phyloP scores from a whole-genome alignment of 2,888 invertebrate genomes.

The Caprella mutica region DNA sequence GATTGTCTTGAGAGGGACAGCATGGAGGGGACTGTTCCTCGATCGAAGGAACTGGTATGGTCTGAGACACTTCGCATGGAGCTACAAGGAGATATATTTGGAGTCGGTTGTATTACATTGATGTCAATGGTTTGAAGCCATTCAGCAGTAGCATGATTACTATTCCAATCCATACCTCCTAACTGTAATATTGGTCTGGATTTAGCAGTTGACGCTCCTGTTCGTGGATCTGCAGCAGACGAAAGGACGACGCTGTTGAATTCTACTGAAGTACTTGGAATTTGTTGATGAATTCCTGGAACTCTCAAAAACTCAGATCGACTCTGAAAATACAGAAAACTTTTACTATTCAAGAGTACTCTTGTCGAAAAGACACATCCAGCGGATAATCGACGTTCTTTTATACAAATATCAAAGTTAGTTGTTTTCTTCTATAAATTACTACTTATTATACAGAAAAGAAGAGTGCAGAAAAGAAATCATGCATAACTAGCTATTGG shows the following conservation, averaged over 20 bases:
- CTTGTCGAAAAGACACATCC: too few relatives aligned
- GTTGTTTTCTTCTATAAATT: too few relatives aligned
- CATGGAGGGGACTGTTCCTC: conserved; percentile 40
- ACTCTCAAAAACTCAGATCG: conserved; percentile 30
- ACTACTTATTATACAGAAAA: too few relatives aligned
- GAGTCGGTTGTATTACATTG: conserved; percentile 60
- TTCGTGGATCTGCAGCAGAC: conserved; percentile 26
- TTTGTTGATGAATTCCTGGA: conserved; percentile 26
- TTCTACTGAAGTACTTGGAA: conserved; percentile 24
- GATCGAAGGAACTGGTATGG: conserved; percentile 61
- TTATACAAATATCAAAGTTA: too few relatives aligned
- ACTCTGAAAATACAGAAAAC: conserved; percentile 7
- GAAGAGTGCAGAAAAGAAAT: too few relatives aligned
- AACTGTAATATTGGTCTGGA: conserved; percentile 39
- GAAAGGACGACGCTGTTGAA: conserved; percentile 23
- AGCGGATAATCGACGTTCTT: too few relatives aligned
- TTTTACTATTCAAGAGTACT: too few relatives aligned
- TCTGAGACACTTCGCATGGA: conserved; percentile 36
- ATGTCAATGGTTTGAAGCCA: conserved; percentile 54
- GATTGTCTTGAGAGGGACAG: conserved; percentile 35
- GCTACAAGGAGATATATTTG: conserved; percentile 68
- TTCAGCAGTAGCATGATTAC: conserved; percentile 43
- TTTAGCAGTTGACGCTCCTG: conserved; percentile 3
- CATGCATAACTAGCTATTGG: too few relatives aligned
- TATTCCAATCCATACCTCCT: conserved; percentile 35